phyloP scores from a whole-genome alignment of 2,113 vertebrate species.

The Microcebus griseorufus region DNA sequence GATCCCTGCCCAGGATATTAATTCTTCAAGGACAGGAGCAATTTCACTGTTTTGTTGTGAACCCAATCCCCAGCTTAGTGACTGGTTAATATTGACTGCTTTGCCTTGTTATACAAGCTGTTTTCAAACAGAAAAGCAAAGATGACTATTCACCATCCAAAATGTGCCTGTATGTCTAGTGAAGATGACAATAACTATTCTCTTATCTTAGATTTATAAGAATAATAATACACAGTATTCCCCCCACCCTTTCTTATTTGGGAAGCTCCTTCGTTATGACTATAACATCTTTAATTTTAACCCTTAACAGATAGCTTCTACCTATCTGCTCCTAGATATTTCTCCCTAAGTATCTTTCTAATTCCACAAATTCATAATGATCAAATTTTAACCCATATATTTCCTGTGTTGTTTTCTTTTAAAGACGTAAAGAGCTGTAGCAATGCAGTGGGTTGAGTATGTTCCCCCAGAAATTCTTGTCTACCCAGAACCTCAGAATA shows the following conservation, averaged over 20 bases:
- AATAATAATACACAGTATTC: neutral
- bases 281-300: neutral
- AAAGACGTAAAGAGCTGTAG: neutral
- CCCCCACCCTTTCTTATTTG: neutral
- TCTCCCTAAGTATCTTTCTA: neutral
- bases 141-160: neutral
- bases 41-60: neutral
- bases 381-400: neutral
- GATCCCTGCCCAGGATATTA: neutral
- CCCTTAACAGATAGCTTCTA: neutral
- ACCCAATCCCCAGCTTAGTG: neutral
- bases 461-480: neutral
- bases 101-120: neutral
- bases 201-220: neutral
- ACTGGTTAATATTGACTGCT: neutral
- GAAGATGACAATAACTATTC: neutral
- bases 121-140: neutral
- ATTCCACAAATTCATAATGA: neutral
- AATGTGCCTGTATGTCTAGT: neutral
- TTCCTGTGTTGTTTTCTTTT: neutral
- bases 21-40: neutral
- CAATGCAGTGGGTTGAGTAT: neutral
- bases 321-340: neutral
- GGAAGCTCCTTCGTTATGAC: neutral
- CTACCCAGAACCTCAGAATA: neutral